Evolutionary conservation across 2,113 vertebrate genomes (phyloP), one percentile per base, ranked within the genome.

Genomic region (Stegostoma tigrinum): DNA sequence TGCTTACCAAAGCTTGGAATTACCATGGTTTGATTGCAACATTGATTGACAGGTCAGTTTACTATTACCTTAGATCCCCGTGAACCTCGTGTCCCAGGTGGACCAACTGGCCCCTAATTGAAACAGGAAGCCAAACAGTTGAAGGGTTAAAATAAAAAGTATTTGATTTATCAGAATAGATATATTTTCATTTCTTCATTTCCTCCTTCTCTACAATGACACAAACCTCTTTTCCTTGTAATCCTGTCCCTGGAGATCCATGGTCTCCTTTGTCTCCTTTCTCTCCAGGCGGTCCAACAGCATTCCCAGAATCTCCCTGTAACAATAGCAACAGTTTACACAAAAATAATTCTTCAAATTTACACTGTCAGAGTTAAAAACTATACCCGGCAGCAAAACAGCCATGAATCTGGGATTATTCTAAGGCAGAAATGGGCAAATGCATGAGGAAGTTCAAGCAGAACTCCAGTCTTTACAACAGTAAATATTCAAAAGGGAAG

Each of bases 231-330:
- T 96, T 96, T 94, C 98, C 98, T 93, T 96, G 97, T 19, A 98
- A 95, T 96, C 97, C 98, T 96, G 96, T 96, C 96, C 98, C 98
- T 96, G 98, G 97, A 96, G 98, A 98, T 61, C 98, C 99, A 95
- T 98, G 97, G 78, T 99, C 99, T 3, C 99, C 99, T 97, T 99
- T 99, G n/a, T 97, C 98, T 97, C 99, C 99, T 38, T 98, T 98
- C 94, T 97, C 97, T 75, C 99, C 99, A 68, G 97, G 98, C 0
- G 97, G 98, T 15, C 98, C 99, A 10, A 96, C 96, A 96, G 97
- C 97, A 52, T 98, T 98, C 95, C 98, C 98, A 95, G 98, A 95
- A 75, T 99, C 98, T 15, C 99, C 99, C 99, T 99, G 96, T 89
- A 97, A 95, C n/a, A 38, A 66, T 0, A 66, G 61, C 1, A 45